Evolutionary conservation across 2,888 invertebrate species (phyloP), one percentile per base, ranked within the genome.

Genomic region (Orthonychiurus folsomi): DNA sequence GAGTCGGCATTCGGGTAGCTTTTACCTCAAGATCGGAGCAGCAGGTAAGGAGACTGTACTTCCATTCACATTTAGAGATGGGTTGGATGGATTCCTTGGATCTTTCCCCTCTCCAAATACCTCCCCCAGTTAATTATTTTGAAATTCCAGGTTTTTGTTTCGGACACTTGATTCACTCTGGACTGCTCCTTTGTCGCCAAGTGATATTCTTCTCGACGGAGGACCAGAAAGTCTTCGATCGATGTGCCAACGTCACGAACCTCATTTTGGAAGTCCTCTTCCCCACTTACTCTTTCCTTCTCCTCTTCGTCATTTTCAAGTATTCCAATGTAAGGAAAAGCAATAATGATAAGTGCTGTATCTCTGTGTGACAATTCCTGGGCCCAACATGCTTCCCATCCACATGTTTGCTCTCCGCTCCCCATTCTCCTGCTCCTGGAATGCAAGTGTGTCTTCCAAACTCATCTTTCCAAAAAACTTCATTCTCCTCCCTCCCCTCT

Each of bases 81-180:
- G n/a, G n/a, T n/a, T n/a, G n/a, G n/a, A n/a, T n/a, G n/a, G n/a
- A n/a, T n/a, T n/a, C n/a, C n/a, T n/a, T n/a, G n/a, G n/a, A n/a
- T n/a, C n/a, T n/a, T n/a, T n/a, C n/a, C n/a, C n/a, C n/a, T n/a
- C n/a, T n/a, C n/a, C n/a, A n/a, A n/a, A n/a, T n/a, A n/a, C n/a
- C n/a, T n/a, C n/a, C n/a, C n/a, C n/a, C n/a, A n/a, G n/a, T n/a
- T n/a, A n/a, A n/a, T n/a, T n/a, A n/a, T n/a, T n/a, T n/a, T n/a
- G n/a, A n/a, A n/a, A n/a, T n/a, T n/a, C n/a, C n/a, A 88, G 88
- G 81, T 68, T 89, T 89, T 74, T 88, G 88, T 54, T 81, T 89
- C 63, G 89, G 89, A 1, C 85, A 87, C 75, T 79, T 89, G 73
- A 84, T 88, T 12, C 87, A 89, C 77, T 85, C 86, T 56, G 82